Base-by-base conservation (phyloP, 35 echinoderm and acorn worm genomes). In the Stichopus chloronotus region DNA sequence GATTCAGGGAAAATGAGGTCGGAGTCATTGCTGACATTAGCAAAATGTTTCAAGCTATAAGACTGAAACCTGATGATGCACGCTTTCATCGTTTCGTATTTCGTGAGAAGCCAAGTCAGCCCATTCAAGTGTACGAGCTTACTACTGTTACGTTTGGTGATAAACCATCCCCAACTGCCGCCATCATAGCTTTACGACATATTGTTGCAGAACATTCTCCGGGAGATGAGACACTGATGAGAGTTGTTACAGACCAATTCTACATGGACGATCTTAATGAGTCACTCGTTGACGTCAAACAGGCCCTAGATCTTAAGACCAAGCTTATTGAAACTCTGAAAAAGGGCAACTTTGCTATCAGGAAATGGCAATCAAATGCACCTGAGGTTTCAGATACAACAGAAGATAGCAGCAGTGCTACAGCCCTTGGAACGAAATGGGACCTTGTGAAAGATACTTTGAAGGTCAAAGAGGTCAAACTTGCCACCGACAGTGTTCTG, bases 71-170 rank as follows among this genome's bases (percentile, higher is more conserved):
- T n/a, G n/a, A n/a, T n/a, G n/a, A n/a, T n/a, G n/a, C n/a, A n/a
- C n/a, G n/a, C n/a, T n/a, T n/a, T n/a, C n/a, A n/a, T n/a, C n/a
- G 92, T 22, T 96, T 96, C 78, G 95, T 96, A 65, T 96, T 96
- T 78, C 86, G 92, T 9, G 95, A 96, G 65, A 94, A 86, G 24
- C 87, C 92, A 1, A 91, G 79, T 94, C 95, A 96, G 13, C 92
- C 95, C 17, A 94, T 96, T 52, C 94, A 88, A 53, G 91, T 95
- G n/a, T n/a, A n/a, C n/a, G n/a, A n/a, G n/a, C n/a, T n/a, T n/a
- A n/a, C n/a, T n/a, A n/a, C n/a, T n/a, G n/a, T n/a, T n/a, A n/a
- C n/a, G n/a, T n/a, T n/a, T n/a, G n/a, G n/a, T n/a, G n/a, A n/a
- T n/a, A n/a, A n/a, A n/a, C n/a, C n/a, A n/a, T n/a, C n/a, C n/a